Percentiles rank a stretch among this genome's conserved stretches.
These are phyloP conservation scores for Eptesicus fuscus DNA, from an alignment of 2,113 vertebrate species.

Conservation along the genomic window DNA sequence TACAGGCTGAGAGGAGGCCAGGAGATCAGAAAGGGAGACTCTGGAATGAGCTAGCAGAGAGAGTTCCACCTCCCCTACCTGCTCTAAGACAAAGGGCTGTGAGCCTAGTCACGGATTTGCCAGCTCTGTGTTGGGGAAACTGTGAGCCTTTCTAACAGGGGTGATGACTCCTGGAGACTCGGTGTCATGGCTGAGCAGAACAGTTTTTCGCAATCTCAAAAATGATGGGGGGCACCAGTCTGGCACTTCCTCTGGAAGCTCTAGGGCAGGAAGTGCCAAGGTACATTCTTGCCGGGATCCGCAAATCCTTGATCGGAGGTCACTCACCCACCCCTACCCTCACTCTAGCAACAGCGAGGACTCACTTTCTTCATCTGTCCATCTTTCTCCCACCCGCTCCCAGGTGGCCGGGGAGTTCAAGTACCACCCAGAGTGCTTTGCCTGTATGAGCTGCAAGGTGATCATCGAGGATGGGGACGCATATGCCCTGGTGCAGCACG, in stretches of 20 bases:
- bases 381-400: constrained; percentile 61
- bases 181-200: neutral
- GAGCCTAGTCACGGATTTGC: neutral
- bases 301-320: neutral
- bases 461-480: constrained; percentile 95
- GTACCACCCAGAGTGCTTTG: constrained; percentile 98
- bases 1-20: neutral
- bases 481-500: constrained; percentile 93
- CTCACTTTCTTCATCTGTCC: neutral
- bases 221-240: neutral
- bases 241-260: neutral
- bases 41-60: neutral
- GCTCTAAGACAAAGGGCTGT: neutral
- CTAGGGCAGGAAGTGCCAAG: neutral
- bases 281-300: neutral
- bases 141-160: neutral
- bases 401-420: constrained; percentile 98
- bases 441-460: constrained; percentile 95
- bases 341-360: neutral
- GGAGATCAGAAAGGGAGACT: neutral
- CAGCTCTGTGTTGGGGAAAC: neutral
- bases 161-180: neutral
- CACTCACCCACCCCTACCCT: neutral
- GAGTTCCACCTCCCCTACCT: neutral
- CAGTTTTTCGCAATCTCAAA: neutral